Conservation (phyloP, 1,140 invertebrate genomes). For the Lethocerus indicus region DNA sequence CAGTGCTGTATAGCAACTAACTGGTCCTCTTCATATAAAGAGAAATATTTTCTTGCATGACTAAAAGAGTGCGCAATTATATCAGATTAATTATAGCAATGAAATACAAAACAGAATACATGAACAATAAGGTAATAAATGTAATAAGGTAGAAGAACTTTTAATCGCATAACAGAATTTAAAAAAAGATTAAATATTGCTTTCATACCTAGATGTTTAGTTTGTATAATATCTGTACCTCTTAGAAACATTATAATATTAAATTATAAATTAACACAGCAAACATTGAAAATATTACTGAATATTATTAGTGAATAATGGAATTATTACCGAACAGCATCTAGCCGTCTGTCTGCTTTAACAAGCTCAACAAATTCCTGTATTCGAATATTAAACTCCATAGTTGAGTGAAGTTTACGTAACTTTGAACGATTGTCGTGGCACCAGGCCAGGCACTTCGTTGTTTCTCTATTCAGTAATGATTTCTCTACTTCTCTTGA, state of each 20-base stretch:
- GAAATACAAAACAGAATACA: too few species aligned
- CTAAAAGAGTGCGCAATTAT: constrained; percentile 28
- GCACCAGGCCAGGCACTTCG: constrained; percentile 88
- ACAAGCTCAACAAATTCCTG: constrained; percentile 93
- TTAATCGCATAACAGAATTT: too few species aligned
- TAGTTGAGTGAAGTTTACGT: constrained; percentile 74
- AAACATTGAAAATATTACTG: too few species aligned
- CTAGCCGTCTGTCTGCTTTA: constrained; percentile 63
- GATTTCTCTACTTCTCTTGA: constrained; percentile 76
- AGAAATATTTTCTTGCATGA: constrained; percentile 86
- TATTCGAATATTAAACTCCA: constrained; percentile 84
- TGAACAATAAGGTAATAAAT: too few species aligned
- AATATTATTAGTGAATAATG: too few species aligned
- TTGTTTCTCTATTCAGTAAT: constrained; percentile 61
- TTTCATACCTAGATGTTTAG: too few species aligned
- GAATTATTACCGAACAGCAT: constrained; percentile 55
- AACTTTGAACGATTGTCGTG: constrained; percentile 94
- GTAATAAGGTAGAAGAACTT: too few species aligned
- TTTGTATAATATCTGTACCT: too few species aligned
- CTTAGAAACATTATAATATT: too few species aligned
- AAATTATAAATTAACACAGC: too few species aligned
- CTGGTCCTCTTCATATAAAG: constrained; percentile 70
- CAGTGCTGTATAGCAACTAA: constrained; percentile 76
- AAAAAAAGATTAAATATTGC: too few species aligned
- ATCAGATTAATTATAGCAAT: background rate